Evolutionary conservation across 2,113 vertebrate genomes (phyloP), one percentile per base, ranked within the genome.

Genomic region (Dasyurus viverrinus): DNA sequence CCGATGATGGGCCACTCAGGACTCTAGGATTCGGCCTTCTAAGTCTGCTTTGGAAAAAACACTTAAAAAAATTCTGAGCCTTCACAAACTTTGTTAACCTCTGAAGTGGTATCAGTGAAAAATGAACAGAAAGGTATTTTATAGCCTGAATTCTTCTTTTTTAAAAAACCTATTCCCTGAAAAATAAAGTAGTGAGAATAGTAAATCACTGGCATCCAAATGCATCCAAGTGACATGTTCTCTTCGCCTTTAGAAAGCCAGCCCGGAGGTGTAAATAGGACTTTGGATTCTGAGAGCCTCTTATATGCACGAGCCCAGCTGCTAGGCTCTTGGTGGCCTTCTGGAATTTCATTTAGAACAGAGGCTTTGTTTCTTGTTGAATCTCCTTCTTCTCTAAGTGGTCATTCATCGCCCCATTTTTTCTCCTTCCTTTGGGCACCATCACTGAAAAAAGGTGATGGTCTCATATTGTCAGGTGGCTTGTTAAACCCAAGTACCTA

Each of bases 1-100:
- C 99, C 97, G 99, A 98, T 98, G 98, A 98, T 96, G 98, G 99
- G 98, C 98, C 98, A 98, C 99, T 99, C 97, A 98, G 97, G 97
- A 98, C 95, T 91, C 93, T 96, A 98, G 98, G 99, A 95, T 94
- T 91, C 94, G 97, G 97, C 94, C 52, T 94, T 97, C 96, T 95
- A 92, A 47, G 27, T 90, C 90, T 92, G 97, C 92, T 93, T 12
- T 91, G 42, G 97, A 93, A 97, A 48, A 96, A 76, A 92, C 0
- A 1, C 91, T 96, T 95, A 53, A 30, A 46, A 27, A 92, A 93
- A 89, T 97, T 96, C 96, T 8, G 10, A 97, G 94, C 92, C 93
- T 93, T 97, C 94, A 92, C 46, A 96, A 97, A 47, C 94, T 97
- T 94, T 89, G 50, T 96, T 95, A 97, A 95, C 84, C 96, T 96